phyloP scores from a whole-genome alignment of 2,797 vertebrate species.

The Myotis pilosus region DNA sequence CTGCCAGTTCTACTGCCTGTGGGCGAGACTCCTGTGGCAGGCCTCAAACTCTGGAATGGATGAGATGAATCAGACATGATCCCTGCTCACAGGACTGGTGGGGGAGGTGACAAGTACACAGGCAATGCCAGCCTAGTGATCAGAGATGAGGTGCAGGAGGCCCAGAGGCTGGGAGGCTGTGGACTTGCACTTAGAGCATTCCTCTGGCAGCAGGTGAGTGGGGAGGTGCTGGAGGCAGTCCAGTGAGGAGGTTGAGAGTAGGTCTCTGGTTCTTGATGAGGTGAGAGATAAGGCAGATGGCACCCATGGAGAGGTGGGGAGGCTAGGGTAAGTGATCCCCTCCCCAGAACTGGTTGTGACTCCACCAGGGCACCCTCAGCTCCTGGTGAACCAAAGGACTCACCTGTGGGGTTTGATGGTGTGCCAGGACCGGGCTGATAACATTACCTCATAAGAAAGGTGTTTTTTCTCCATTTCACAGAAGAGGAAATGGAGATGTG shows the following conservation, averaged over 20 bases:
- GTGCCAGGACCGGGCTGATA: background rate
- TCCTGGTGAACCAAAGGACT: background rate
- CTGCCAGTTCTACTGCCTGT: background rate
- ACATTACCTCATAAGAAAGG: background rate
- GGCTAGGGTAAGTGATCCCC: background rate
- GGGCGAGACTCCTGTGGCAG: conserved; percentile 30
- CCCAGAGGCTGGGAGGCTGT: background rate
- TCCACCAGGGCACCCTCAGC: background rate
- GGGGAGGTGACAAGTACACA: background rate
- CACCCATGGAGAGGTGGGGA: background rate
- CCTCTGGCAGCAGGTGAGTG: background rate
- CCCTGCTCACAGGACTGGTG: conserved; percentile 26
- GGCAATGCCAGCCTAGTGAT: background rate
- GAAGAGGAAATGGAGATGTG: background rate
- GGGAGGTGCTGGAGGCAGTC: background rate
- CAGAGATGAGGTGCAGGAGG: background rate
- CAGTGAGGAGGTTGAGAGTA: background rate
- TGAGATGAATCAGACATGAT: background rate
- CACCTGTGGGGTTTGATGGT: background rate
- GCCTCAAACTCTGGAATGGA: background rate
- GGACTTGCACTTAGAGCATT: background rate
- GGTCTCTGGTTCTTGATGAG: background rate
- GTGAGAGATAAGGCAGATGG: background rate
- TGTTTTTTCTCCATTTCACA: background rate
- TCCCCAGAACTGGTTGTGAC: background rate